Evolutionary conservation across 1,140 invertebrate genomes (phyloP).

Genomic region (Leptinotarsa texana): DNA sequence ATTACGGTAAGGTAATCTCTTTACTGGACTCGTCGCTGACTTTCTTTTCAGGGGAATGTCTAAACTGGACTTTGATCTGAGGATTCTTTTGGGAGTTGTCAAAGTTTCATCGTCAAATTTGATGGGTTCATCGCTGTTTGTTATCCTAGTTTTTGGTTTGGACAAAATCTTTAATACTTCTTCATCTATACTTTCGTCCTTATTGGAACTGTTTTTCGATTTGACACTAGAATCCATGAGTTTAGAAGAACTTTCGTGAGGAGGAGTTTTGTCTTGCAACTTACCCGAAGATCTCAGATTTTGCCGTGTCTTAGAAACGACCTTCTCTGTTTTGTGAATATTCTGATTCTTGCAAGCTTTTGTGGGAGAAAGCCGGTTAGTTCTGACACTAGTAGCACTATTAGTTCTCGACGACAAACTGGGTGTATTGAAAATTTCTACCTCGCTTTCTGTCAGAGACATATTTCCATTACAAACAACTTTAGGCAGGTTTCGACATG

Average conservation of each 20-base stretch:
- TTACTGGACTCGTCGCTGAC: background rate
- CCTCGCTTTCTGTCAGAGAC: background rate
- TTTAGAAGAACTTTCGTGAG: background rate
- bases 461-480: conserved; percentile 6
- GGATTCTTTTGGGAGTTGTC: background rate
- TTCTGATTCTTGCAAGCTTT: background rate
- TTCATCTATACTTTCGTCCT: background rate
- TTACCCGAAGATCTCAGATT: background rate
- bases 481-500: background rate
- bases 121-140: background rate
- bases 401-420: background rate
- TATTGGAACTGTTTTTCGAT: background rate
- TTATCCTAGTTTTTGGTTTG: background rate
- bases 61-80: background rate
- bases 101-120: background rate
- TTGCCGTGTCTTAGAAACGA: background rate
- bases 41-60: background rate
- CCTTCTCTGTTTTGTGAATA: background rate
- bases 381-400: background rate
- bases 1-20: background rate
- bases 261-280: background rate
- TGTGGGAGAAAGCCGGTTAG: background rate
- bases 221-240: background rate
- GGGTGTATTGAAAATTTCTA: conserved; percentile 2
- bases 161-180: background rate